Base-by-base conservation (phyloP, 2,797 vertebrate genomes). In the Macroramphosus scolopax region DNA sequence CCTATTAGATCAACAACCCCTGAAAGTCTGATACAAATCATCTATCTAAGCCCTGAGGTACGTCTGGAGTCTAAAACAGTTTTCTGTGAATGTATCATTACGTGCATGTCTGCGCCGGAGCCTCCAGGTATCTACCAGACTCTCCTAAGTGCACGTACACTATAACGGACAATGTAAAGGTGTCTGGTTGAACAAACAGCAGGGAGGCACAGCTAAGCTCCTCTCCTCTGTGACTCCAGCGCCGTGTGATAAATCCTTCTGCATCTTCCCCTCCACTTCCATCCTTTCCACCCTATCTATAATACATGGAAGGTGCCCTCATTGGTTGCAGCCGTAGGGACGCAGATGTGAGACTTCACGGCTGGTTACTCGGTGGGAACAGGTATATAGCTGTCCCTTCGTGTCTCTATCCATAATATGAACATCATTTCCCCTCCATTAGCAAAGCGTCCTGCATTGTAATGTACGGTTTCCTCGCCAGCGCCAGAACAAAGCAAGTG, bases 251-350 rank as follows among this genome's bases (percentile, higher is more conserved):
- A 55, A 64, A 52, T 51, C 45, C 60, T 44, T 71, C 12, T 14
- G 49, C 52, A 37, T 50, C 51, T 49, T 55, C 42, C 60, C 11
- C 42, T 29, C 25, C 22, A 15, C 43, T 50, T 42, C 51, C 42
- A 42, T 30, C 39, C 18, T 36, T 25, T 47, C 31, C 36, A 29
- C 13, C 58, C 77, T 68, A 81, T 84, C 55, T 49, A 84, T 83
- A 69, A 81, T 34, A 59, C 75, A 83, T 67, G 50, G 3, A 17
- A n/a, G 3, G 0, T 3, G 4, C 46, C 53, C 39, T 43, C 46
- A 18, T 28, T 26, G n/a, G 56, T 35, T 22, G 38, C 46, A 43
- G 63, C 43, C 14, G n/a, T 31, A 38, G 45, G 53, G 50, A 65
- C 32, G 14, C 16, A 26, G 47, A 64, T 68, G 65, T 68, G 58